A percentile compares a stretch with the other conserved stretches of the same genome.
Conservation (phyloP, 2,797 vertebrate genomes). For the Decapterus maruadsi region DNA sequence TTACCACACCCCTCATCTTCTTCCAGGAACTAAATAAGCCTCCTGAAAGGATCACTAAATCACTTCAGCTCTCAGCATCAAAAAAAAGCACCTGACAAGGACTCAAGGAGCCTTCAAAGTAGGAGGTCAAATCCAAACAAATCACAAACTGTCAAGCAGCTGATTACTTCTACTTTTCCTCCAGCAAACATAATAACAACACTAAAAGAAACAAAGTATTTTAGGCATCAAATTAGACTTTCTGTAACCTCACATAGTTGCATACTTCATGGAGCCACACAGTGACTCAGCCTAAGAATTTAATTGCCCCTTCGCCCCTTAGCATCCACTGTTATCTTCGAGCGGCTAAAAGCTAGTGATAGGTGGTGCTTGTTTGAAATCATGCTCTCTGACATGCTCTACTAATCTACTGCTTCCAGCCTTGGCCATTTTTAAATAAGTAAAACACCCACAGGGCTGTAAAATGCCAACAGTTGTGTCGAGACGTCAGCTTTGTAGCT, state of each 20-base stretch:
- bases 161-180: slow-evolving; percentile 15
- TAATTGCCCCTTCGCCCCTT: slow-evolving; percentile 18
- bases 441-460: slow-evolving; percentile 3
- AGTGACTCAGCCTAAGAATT: slow-evolving; percentile 23
- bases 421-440: slow-evolving; percentile 13
- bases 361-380: slow-evolving; percentile 23
- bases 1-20: slow-evolving; percentile 40
- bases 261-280: slow-evolving; percentile 13
- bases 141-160: not conserved
- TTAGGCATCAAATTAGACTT: slow-evolving; percentile 29
- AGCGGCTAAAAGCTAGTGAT: slow-evolving; percentile 30
- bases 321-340: slow-evolving; percentile 15
- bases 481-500: not conserved
- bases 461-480: not conserved
- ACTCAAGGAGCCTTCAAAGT: slow-evolving; percentile 23
- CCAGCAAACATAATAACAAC: not conserved
- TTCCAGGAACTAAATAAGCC: slow-evolving; percentile 33
- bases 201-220: not conserved
- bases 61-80: slow-evolving; percentile 33
- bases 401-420: slow-evolving; percentile 21
- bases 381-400: slow-evolving; percentile 11
- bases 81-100: slow-evolving; percentile 23
- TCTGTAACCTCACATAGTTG: not conserved
- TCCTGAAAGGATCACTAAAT: slow-evolving; percentile 18
- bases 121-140: not conserved